Base-by-base conservation (phyloP, 2,113 vertebrate genomes). In the Equus quagga region DNA sequence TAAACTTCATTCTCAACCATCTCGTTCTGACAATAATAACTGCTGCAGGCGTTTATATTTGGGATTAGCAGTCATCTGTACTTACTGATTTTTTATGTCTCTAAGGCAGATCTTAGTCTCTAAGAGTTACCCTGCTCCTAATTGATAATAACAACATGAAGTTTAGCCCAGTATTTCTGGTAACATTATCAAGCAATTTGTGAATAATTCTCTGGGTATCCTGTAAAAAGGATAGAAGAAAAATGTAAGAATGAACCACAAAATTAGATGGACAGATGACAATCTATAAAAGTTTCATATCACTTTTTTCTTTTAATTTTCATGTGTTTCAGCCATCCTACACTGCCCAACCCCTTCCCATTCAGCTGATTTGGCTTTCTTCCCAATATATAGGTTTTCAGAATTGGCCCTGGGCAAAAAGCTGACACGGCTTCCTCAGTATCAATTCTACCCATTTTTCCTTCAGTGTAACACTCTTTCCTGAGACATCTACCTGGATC, bases 111-210 rank as follows among this genome's bases (percentile, higher is more conserved):
- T 49, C 81, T 33, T 54, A 26, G 7, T 94, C 64, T 46, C 33
- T 18, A 41, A 58, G 3, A 84, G 21, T 44, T 58, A 87, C 28
- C 51, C n/a, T 5, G 5, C 65, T 91, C 36, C 81, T 13, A 64
- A 73, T 72, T 85, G 7, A 76, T 11, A 91, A 75, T 31, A 96
- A 64, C 46, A 73, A 41, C 44, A n/a, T 26, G 46, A 91, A 36
- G 0, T 91, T 97, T 81, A 83, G 19, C 19, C 67, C 24, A 73
- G 19, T 13, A 88, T 89, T 92, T 92, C 79, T 96, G 92, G 26
- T 85, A 91, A 92, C 41, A 72, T 58, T 89, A 90, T 84, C 64
- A 87, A 97, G 62, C 8, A 78, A 91, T 94, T 73, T 56, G 67
- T 94, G 44, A 49, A 28, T 95, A 51, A 36, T 60, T 64, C 51